Evolutionary conservation across 2,888 invertebrate genomes (phyloP).

Genomic region (Crocallis elinguaria): DNA sequence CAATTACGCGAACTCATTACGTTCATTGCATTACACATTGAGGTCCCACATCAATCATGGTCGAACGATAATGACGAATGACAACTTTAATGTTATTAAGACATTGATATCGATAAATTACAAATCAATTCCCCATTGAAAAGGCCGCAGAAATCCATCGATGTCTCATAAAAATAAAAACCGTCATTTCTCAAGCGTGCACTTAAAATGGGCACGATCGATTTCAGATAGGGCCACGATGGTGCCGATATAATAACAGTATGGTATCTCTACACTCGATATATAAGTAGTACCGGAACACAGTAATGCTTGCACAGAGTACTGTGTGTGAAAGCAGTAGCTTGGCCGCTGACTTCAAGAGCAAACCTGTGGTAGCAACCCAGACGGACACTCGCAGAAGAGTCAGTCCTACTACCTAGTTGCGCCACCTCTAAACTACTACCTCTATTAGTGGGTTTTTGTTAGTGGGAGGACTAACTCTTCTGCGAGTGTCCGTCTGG

Average conservation of each 20-base stretch:
- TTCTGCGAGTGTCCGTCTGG: too few relatives aligned
- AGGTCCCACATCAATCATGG: conserved; percentile 5
- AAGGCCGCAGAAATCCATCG: conserved; percentile 11
- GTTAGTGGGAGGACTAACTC: too few relatives aligned
- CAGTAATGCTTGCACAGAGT: too few relatives aligned
- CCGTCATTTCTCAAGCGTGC: conserved; percentile 20
- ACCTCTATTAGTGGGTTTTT: too few relatives aligned
- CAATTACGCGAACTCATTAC: too few relatives aligned
- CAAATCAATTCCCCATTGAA: conserved; percentile 24
- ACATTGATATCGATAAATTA: conserved; percentile 4
- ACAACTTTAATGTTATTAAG: not conserved
- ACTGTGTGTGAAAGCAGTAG: too few relatives aligned
- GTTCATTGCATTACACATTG: too few relatives aligned
- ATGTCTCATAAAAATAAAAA: conserved; percentile 25
- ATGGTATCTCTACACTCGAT: not conserved
- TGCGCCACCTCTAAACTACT: not conserved
- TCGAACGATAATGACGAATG: conserved; percentile 29
- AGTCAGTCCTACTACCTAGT: not conserved
- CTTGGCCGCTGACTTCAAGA: too few relatives aligned
- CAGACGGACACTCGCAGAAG: too few relatives aligned
- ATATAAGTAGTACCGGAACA: too few relatives aligned
- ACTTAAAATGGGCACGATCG: conserved; percentile 24
- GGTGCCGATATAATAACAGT: conserved; percentile 2
- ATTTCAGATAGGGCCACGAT: conserved; percentile 17
- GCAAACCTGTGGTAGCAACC: too few relatives aligned